These are phyloP conservation scores for Papio anubis DNA, from an alignment of 2,113 vertebrate species.

Conservation along the genomic window DNA sequence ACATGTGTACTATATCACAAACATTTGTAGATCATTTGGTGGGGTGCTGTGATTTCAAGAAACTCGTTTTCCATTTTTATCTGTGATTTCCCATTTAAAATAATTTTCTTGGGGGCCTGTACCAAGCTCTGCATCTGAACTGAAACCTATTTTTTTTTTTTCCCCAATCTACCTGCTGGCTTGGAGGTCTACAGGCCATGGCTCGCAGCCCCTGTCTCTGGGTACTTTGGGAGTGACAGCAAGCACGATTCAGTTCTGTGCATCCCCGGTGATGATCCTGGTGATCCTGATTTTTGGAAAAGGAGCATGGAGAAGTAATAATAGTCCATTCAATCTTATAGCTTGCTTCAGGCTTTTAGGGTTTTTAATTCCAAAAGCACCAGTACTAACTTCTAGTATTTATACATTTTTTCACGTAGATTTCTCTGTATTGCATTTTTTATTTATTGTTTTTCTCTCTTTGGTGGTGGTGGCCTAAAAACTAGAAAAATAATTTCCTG, in stretches of 20 bases:
- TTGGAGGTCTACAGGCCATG: not conserved
- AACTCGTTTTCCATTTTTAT: not conserved
- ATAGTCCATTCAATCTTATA: not conserved
- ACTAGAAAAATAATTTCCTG: not conserved
- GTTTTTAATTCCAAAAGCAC: not conserved
- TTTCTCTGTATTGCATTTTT: not conserved
- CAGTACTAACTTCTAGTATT: not conserved
- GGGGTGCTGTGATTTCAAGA: not conserved
- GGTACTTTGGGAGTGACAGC: not conserved
- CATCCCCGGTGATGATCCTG: too few species aligned
- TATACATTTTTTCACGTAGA: not conserved
- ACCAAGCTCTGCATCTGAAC: not conserved
- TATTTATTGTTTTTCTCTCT: not conserved
- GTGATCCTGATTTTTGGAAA: not conserved
- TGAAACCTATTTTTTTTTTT: not conserved
- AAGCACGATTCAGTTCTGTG: accelerated
- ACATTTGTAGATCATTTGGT: not conserved
- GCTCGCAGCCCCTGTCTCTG: not conserved
- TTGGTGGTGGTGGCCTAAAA: not conserved
- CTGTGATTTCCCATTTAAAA: not conserved
- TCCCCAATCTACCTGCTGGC: too few species aligned
- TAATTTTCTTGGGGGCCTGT: not conserved
- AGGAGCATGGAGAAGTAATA: accelerated
- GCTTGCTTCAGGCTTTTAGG: not conserved
- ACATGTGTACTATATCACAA: accelerated